Evolutionary conservation across 2,797 vertebrate species (phyloP).

Genomic region (Spinibarbus caldwelli): DNA sequence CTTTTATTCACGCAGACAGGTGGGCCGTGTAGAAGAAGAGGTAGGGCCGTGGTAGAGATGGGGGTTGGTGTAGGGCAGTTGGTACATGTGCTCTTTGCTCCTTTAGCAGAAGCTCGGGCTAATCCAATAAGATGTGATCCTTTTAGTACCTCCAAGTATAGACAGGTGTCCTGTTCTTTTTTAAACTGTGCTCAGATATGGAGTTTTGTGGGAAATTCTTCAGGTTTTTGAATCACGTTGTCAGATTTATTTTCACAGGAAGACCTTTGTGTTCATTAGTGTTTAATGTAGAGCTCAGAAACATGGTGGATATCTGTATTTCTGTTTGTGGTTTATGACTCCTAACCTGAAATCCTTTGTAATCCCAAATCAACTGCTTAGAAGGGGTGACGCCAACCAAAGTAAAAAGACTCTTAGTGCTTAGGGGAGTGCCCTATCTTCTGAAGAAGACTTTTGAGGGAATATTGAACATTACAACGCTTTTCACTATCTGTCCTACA

Average conservation of each 20-base stretch:
- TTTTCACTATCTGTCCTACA: neutral
- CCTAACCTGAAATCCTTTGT: conserved; percentile 72
- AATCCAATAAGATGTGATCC: conserved; percentile 68
- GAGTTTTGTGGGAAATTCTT: neutral
- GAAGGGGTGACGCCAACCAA: conserved; percentile 73
- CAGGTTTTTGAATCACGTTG: conserved; percentile 2
- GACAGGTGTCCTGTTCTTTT: conserved; percentile 57
- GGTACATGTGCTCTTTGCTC: conserved; percentile 50
- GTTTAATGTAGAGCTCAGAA: neutral
- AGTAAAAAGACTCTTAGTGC: conserved; percentile 52
- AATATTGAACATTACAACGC: neutral
- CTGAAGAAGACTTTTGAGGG: conserved; percentile 23
- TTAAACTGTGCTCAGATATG: conserved; percentile 1
- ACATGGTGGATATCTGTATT: neutral
- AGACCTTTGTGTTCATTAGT: neutral
- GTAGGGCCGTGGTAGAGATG: neutral
- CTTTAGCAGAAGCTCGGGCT: conserved; percentile 45
- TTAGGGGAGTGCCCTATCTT: conserved; percentile 25
- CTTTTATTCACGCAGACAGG: neutral
- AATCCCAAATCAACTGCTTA: conserved; percentile 77
- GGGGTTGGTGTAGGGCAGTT: neutral
- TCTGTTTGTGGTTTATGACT: conserved; percentile 24
- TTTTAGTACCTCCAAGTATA: conserved; percentile 78
- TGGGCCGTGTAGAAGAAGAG: neutral
- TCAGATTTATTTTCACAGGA: neutral